A percentile compares a stretch with the other conserved stretches of the same genome.
These are phyloP conservation scores for Laothoe populi DNA, from an alignment of 2,888 invertebrate species.

Conservation along the genomic window DNA sequence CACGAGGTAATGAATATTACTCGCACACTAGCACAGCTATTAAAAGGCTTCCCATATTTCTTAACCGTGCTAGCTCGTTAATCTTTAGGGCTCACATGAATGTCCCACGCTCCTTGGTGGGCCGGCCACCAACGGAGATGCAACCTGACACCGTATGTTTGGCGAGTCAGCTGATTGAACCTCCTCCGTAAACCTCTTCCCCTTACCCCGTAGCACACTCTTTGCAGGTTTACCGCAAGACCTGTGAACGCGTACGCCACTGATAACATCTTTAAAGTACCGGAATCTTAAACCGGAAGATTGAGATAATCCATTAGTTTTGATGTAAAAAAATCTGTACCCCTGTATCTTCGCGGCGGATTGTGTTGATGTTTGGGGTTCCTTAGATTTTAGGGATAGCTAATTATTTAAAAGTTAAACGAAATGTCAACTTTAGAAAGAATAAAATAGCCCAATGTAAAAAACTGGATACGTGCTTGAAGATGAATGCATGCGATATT, in stretches of 20 bases:
- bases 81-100: slow-evolving; percentile 6
- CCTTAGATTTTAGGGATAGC: neutral
- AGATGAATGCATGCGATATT: no score
- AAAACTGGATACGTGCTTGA: neutral
- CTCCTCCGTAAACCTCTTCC: neutral
- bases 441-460: neutral
- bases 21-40: no score
- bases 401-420: neutral
- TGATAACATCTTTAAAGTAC: neutral
- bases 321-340: neutral
- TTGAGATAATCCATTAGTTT: slow-evolving; percentile 14
- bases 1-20: no score
- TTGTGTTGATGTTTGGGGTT: neutral
- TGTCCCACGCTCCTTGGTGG: slow-evolving; percentile 32
- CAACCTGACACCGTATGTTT: slow-evolving; percentile 32
- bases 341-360: neutral
- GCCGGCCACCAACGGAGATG: slow-evolving; percentile 35
- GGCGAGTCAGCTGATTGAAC: slow-evolving; percentile 26
- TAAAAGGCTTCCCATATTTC: neutral
- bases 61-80: neutral
- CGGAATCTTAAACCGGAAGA: slow-evolving; percentile 19
- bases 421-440: neutral
- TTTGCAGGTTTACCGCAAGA: neutral
- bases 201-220: neutral
- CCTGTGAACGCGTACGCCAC: neutral